Evolutionary conservation across 1,140 invertebrate genomes (phyloP), one percentile per base, ranked within the genome.

Genomic region (Uloborus diversus): DNA sequence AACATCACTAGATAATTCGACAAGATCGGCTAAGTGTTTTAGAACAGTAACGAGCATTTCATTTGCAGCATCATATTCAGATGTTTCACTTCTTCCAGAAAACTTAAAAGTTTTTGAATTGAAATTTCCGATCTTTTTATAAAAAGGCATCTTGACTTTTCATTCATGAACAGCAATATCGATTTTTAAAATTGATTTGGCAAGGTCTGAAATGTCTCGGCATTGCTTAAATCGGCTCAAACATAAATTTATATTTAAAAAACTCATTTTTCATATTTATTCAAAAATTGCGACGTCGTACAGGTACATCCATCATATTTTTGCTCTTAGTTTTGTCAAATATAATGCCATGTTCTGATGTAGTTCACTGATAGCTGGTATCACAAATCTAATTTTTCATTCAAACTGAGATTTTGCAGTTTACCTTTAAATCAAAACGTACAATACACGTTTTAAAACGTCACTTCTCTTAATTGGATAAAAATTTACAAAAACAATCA

Each of bases 101-200:
- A 28, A 2, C 33, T 14, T 25, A 20, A 25, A n/a, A 9, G 2
- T 4, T 42, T 42, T n/a, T 28, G 14, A 32, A 3, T 61, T 35
- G n/a, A n/a, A n/a, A n/a, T 70, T 37, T 27, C 47, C 32, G n/a
- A 62, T 62, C 35, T 57, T 61, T 62, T 75, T 75, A 51, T 75
- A 62, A 62, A 75, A 75, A 28, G 57, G 70, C 57, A 59, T 62
- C 62, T 27, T n/a, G 14, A 5, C 25, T 37, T 7, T 30, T 20
- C 30, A 37, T 4, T 4, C 14, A 68, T 57, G 30, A 13, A 37
- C 14, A 35, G 37, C 11, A 5, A 5, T 56, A 11, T 11, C 7
- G 20, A 56, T 23, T 20, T 56, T 11, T 14, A 23, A 56, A 20
- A 11, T 20, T 20, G 20, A 56, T 14, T 20, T 14, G 51, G 11